Percentiles rank a stretch among this genome's conserved stretches.
phyloP scores from a whole-genome alignment of 2,888 invertebrate species.

The Lithophane socia region DNA sequence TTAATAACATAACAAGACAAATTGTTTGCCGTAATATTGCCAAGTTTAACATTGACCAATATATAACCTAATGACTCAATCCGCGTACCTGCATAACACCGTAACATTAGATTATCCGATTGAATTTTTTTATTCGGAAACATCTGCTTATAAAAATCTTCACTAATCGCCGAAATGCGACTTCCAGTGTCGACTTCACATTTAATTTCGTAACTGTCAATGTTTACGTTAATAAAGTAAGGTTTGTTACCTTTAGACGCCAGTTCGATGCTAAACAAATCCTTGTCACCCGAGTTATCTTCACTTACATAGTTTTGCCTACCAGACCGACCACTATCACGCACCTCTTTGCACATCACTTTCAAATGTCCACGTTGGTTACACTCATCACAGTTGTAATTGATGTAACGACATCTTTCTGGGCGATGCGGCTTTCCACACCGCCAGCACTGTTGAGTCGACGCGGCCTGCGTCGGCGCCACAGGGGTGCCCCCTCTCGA shows the following conservation, averaged over 20 bases:
- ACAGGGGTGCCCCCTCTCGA: not conserved
- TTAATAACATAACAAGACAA: no score
- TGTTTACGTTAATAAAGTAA: not conserved
- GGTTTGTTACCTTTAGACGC: not conserved
- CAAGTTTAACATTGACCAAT: no score
- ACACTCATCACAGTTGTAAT: conserved; percentile 11
- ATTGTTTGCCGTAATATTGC: no score
- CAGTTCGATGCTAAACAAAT: conserved; percentile 11
- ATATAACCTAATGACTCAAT: no score
- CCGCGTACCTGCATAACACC: no score
- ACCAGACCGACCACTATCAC: conserved; percentile 1
- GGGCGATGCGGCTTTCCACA: not conserved
- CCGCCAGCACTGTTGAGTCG: not conserved
- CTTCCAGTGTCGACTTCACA: no score
- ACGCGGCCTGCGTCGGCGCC: not conserved
- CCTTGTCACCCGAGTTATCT: not conserved
- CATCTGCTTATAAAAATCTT: not conserved
- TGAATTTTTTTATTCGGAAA: not conserved
- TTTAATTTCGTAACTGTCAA: no score
- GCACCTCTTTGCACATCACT: conserved; percentile 13
- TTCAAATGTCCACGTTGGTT: conserved; percentile 5
- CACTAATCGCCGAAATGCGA: not conserved
- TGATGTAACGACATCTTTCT: not conserved
- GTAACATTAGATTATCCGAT: not conserved
- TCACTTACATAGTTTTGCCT: conserved; percentile 8